Base-by-base conservation (phyloP, 2,797 vertebrate genomes). In the Strix occidentalis region DNA sequence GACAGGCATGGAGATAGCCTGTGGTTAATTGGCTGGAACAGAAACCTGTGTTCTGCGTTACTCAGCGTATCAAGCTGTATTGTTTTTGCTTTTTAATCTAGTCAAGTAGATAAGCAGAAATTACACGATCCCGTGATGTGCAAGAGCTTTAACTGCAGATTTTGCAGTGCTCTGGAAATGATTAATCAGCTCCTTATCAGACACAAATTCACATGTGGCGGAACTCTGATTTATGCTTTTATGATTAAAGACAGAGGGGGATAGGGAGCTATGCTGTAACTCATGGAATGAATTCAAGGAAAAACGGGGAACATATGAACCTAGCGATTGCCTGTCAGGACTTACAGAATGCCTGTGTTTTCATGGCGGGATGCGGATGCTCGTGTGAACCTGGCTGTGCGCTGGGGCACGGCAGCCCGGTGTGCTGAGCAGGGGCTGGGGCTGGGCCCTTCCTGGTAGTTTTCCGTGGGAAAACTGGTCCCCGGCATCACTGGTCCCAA, bases 51-150 rank as follows among this genome's bases (percentile, higher is more conserved):
- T 41, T 75, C 68, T 56, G 46, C 56, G 64, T 66, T 46, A 15
- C 72, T 66, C 61, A 45, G n/a, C 21, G 3, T 25, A 39, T 63
- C 71, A 9, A 79, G 28, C 54, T 66, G 26, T 23, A 12, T 65
- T 77, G 23, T 2, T 35, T 89, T 53, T 84, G n/a, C 37, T 97
- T 68, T 92, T 86, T 78, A 76, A 81, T 90, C 61, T 61, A 35
- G 51, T 68, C 19, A 41, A 63, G 69, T 8, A 84, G 89, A 53
- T 66, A 88, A 76, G 54, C 23, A 87, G 72, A 78, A 88, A 78
- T 88, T 45, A 39, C 35, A 24, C 0, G 8, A 35, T 54, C 35
- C 35, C 56, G 0, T 43, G 68, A 75, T 77, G 41, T 56, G 57
- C n/a, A 77, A 74, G 71, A 89, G 56, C 41, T 80, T 65, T 46